Evolutionary conservation across 2,888 invertebrate species (phyloP).

Genomic region (Drosophila crucigera): DNA sequence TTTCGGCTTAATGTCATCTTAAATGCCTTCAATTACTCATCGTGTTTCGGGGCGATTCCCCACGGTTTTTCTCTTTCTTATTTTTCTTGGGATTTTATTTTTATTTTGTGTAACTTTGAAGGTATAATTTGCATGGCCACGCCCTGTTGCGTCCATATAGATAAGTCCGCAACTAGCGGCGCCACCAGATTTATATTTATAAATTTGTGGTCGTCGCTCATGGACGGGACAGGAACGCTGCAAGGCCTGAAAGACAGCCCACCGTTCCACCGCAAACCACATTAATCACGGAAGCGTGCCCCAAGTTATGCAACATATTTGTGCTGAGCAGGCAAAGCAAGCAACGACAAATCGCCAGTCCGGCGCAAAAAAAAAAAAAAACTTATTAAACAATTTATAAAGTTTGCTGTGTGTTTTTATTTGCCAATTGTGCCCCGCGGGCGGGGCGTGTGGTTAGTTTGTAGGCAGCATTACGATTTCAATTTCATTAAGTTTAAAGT

Average conservation of each 20-base stretch:
- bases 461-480: slow-evolving; percentile 46
- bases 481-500: slow-evolving; percentile 69
- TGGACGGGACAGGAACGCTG: slow-evolving; percentile 18
- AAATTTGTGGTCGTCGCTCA: slow-evolving; percentile 44
- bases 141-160: slow-evolving; percentile 40
- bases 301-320: slow-evolving; percentile 40
- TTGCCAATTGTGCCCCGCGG: background rate
- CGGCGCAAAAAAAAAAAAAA: slow-evolving; percentile 24
- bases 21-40: slow-evolving; percentile 74
- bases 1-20: slow-evolving; percentile 74
- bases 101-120: slow-evolving; percentile 21
- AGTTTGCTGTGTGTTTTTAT: slow-evolving; percentile 46
- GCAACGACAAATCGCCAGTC: slow-evolving; percentile 40
- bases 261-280: slow-evolving; percentile 27
- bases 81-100: background rate
- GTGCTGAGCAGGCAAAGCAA: slow-evolving; percentile 1
- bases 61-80: background rate
- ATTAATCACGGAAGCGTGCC: slow-evolving; percentile 48
- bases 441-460: background rate
- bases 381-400: slow-evolving; percentile 71
- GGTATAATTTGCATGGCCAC: slow-evolving; percentile 54
- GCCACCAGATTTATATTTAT: slow-evolving; percentile 48
- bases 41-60: slow-evolving; percentile 8
- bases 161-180: slow-evolving; percentile 30
- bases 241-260: slow-evolving; percentile 23